Percentiles rank a stretch among this genome's conserved stretches.
Conservation (phyloP, 2,797 vertebrate species). For the Etheostoma nigrum region DNA sequence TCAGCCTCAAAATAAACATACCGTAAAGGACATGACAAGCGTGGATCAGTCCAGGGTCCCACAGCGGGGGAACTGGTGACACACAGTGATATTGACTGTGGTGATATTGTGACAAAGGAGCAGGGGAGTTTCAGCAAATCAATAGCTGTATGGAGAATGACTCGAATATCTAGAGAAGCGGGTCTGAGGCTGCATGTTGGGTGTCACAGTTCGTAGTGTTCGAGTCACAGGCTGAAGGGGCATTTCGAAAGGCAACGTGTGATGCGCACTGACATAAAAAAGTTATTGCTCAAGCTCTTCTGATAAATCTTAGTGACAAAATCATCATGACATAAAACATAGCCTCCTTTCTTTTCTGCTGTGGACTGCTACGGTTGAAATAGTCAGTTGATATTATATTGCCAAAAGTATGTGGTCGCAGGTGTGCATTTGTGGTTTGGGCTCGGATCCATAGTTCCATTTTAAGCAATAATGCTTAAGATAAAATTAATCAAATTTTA, state of each 20-base stretch:
- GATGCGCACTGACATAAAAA: constrained; percentile 4
- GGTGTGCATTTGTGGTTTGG: background rate
- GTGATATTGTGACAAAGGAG: constrained; percentile 35
- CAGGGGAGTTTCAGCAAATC: constrained; percentile 41
- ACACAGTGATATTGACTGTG: constrained; percentile 39
- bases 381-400: background rate
- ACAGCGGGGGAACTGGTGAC: constrained; percentile 23
- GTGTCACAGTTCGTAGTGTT: constrained; percentile 24
- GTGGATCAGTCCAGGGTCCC: constrained; percentile 42
- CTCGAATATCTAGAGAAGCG: constrained; percentile 17
- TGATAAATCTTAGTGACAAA: constrained; percentile 3
- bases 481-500: no score
- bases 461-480: background rate
- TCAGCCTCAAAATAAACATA: constrained; percentile 59
- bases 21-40: constrained; percentile 54
- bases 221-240: constrained; percentile 4
- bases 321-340: constrained; percentile 4
- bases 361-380: background rate
- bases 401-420: constrained; percentile 3
- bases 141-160: constrained; percentile 27
- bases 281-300: background rate
- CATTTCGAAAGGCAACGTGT: constrained; percentile 10
- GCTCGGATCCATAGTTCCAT: background rate
- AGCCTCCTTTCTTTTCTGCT: background rate
- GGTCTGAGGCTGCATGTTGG: constrained; percentile 33